Conservation (phyloP, 2,888 invertebrate species). For the Caenorhabditis plicata region DNA sequence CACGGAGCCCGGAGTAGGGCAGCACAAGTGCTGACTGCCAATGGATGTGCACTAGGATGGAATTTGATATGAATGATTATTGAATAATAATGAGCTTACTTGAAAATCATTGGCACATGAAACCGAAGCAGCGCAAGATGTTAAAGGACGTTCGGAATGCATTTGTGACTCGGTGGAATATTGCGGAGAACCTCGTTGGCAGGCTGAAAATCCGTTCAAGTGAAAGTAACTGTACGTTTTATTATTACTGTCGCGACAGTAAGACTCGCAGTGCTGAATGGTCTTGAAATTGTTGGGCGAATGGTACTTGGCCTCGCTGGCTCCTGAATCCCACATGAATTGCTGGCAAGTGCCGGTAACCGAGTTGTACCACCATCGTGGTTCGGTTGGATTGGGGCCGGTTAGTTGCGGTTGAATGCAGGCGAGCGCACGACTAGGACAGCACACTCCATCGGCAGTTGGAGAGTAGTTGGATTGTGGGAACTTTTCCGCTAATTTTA, state of each 20-base stretch:
- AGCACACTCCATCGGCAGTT: constrained; percentile 49
- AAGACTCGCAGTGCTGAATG: constrained; percentile 50
- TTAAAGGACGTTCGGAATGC: constrained; percentile 46
- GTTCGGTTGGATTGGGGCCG: constrained; percentile 51
- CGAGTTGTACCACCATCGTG: constrained; percentile 50
- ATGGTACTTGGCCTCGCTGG: constrained; percentile 45
- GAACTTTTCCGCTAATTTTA: constrained; percentile 41
- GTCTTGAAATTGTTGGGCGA: constrained; percentile 54
- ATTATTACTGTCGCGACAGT: constrained; percentile 47
- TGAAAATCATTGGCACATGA: constrained; percentile 48
- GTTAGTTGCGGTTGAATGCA: constrained; percentile 50
- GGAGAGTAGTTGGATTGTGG: constrained; percentile 48
- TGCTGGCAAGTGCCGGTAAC: constrained; percentile 53
- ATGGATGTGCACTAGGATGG: constrained; percentile 54
- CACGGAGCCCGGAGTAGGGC: constrained; percentile 47
- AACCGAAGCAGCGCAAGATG: constrained; percentile 41
- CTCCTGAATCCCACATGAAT: constrained; percentile 55
- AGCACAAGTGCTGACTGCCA: constrained; percentile 52
- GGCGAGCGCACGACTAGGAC: constrained; percentile 48
- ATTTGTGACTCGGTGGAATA: constrained; percentile 42
- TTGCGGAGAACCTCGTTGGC: constrained; percentile 51
- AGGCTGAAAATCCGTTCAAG: constrained; percentile 33
- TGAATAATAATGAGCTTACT: too few species aligned
- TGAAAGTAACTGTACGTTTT: background rate
- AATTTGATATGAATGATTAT: too few species aligned